A percentile compares a stretch with the other conserved stretches of the same genome.
These are phyloP conservation scores for Garrulus glandarius DNA, from an alignment of 2,797 vertebrate species.

Conservation along the genomic window DNA sequence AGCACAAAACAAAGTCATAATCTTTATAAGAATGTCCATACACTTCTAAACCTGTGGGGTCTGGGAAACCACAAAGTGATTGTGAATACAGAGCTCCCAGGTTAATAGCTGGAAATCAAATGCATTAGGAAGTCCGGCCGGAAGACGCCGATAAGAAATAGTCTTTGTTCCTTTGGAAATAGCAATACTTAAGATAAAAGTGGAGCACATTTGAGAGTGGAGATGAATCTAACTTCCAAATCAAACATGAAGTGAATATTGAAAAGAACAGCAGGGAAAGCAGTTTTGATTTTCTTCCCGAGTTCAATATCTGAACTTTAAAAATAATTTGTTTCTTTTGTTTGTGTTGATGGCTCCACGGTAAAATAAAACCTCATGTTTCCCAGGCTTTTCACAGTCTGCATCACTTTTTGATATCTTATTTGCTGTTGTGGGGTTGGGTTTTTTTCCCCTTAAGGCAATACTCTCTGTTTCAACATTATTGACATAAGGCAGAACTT, in stretches of 20 bases:
- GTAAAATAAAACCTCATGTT: not conserved
- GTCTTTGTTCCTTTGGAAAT: conserved; percentile 61
- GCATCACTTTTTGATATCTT: not conserved
- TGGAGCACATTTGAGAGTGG: conserved; percentile 19
- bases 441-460: not conserved
- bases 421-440: not conserved
- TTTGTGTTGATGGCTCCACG: not conserved
- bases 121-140: conserved; percentile 69
- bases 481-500: not conserved
- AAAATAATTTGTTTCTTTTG: not conserved
- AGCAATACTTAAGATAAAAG: conserved; percentile 62
- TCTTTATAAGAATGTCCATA: conserved; percentile 29
- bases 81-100: conserved; percentile 55
- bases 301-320: not conserved
- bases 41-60: not conserved
- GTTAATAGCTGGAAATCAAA: conserved; percentile 79
- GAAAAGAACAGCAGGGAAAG: conserved; percentile 44
- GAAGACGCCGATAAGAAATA: conserved; percentile 69
- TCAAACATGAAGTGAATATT: conserved; percentile 56
- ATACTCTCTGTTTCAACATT: not conserved
- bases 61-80: conserved; percentile 59
- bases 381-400: not conserved
- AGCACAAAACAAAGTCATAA: conserved; percentile 26
- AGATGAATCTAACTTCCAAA: conserved; percentile 38
- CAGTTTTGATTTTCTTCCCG: not conserved